Evolutionary conservation across 2,113 vertebrate genomes (phyloP), one percentile per base, ranked within the genome.

Genomic region (Rhinolophus ferrumequinum): DNA sequence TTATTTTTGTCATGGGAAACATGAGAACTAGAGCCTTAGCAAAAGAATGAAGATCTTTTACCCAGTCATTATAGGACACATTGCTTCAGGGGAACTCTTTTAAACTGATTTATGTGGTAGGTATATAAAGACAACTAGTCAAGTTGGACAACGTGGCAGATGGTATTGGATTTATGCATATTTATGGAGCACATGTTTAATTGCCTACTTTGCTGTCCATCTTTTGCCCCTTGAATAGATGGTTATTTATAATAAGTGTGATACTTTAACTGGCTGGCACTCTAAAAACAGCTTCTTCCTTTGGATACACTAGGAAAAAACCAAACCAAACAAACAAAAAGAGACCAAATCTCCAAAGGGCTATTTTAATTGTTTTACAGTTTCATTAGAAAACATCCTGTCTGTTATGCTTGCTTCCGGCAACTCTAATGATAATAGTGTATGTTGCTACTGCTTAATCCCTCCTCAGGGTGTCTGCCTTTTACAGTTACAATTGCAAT

Each of bases 381-480:
- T 98, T 99, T 98, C 98, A 98, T 98, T 99, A 98, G 98, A 98
- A 98, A 98, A 98, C 98, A 98, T 98, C 98, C 98, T 98, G 98
- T 97, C 98, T 98, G 96, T 95, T 98, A 97, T 64, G 97, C 97
- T 98, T 75, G 96, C 97, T 98, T 98, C 98, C 98, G 98, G 98
- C 98, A 97, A 98, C 98, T 97, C 98, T 98, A 98, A 98, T 97
- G 97, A 98, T 98, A 98, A 98, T 97, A 98, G 97, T 87, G 97
- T 98, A 98, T 98, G 97, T 96, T 97, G 97, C 97, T 97, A 92
- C 97, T 98, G 98, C 97, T 98, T 97, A 97, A 97, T 97, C 95
- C 83, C 96, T 97, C 98, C 98, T 97, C 85, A 41, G 97, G 98
- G 97, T 98, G 98, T 98, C 98, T 98, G 98, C 96, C 96, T 98